Evolutionary conservation across 2,888 invertebrate genomes (phyloP).

Genomic region (Sturmia bella): DNA sequence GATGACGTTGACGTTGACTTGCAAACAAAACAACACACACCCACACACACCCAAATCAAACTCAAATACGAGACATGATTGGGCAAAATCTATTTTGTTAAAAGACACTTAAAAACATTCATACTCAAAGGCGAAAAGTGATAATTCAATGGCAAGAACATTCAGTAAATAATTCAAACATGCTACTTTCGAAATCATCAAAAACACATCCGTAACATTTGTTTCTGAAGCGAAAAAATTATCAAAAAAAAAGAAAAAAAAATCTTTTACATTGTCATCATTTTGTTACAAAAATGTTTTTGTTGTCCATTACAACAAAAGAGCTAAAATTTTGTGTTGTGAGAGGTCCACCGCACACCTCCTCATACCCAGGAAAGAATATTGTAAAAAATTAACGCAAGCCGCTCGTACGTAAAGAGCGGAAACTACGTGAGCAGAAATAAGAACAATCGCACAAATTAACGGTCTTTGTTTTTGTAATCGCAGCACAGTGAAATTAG

Average conservation of each 20-base stretch:
- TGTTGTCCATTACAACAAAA: background rate
- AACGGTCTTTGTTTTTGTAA: constrained; percentile 34
- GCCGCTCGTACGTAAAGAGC: background rate
- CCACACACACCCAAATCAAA: constrained; percentile 22
- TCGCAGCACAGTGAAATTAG: constrained; percentile 24
- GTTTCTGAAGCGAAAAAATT: constrained; percentile 25
- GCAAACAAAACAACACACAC: background rate
- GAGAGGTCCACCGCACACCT: constrained; percentile 9
- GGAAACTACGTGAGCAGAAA: background rate
- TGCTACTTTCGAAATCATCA: constrained; percentile 33
- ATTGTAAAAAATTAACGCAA: constrained; percentile 1
- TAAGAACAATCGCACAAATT: constrained; percentile 50
- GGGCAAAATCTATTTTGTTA: constrained; percentile 2
- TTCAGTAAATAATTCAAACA: constrained; percentile 25
- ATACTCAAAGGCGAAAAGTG: constrained; percentile 28
- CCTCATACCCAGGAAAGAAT: background rate
- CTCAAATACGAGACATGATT: background rate
- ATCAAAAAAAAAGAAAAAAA: background rate
- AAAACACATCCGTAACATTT: constrained; percentile 46
- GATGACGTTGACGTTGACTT: constrained; percentile 12
- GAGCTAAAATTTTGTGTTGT: constrained; percentile 9
- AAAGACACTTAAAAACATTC: constrained; percentile 62
- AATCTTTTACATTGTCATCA: constrained; percentile 46
- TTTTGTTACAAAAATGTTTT: constrained; percentile 1
- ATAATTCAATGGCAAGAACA: constrained; percentile 51